Evolutionary conservation across 2,797 vertebrate genomes (phyloP).

Genomic region (Sebastes kiyomatsui): DNA sequence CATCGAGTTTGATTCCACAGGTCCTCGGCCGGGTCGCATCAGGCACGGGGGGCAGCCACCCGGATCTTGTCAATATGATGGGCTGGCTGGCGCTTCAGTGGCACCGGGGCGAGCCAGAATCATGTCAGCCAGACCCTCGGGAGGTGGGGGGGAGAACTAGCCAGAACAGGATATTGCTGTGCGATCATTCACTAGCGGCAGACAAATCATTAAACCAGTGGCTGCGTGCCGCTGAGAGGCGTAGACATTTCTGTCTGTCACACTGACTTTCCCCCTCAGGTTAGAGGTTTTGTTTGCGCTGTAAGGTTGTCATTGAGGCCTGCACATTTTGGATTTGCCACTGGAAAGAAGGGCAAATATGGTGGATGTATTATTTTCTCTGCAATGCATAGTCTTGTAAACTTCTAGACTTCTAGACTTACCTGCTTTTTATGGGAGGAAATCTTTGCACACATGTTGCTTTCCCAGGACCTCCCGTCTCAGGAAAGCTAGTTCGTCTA

Average conservation of each 20-base stretch:
- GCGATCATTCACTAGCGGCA: conserved; percentile 74
- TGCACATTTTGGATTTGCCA: not conserved
- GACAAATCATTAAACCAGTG: conserved; percentile 76
- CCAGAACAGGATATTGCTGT: conserved; percentile 76
- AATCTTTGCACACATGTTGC: not conserved
- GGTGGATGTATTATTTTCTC: not conserved
- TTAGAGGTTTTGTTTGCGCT: conserved; percentile 37
- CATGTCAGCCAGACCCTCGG: conserved; percentile 64
- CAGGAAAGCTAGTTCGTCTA: not conserved
- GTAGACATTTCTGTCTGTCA: conserved; percentile 48
- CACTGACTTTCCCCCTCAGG: conserved; percentile 51
- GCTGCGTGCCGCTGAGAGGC: conserved; percentile 49
- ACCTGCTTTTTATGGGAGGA: not conserved
- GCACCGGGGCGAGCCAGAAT: conserved; percentile 58
- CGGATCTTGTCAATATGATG: conserved; percentile 69
- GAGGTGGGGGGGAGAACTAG: conserved; percentile 46
- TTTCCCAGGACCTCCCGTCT: not conserved
- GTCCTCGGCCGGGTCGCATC: conserved; percentile 53
- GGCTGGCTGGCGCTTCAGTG: conserved; percentile 39
- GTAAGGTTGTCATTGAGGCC: not conserved
- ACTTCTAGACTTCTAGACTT: not conserved
- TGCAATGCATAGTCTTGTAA: not conserved
- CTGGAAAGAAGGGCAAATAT: not conserved
- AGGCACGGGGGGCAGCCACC: conserved; percentile 47
- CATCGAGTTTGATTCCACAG: conserved; percentile 61